Percentiles rank a stretch among this genome's conserved stretches.
Conservation (phyloP, 2,113 vertebrate species). For the Gnathonemus echidnorhynchus region DNA sequence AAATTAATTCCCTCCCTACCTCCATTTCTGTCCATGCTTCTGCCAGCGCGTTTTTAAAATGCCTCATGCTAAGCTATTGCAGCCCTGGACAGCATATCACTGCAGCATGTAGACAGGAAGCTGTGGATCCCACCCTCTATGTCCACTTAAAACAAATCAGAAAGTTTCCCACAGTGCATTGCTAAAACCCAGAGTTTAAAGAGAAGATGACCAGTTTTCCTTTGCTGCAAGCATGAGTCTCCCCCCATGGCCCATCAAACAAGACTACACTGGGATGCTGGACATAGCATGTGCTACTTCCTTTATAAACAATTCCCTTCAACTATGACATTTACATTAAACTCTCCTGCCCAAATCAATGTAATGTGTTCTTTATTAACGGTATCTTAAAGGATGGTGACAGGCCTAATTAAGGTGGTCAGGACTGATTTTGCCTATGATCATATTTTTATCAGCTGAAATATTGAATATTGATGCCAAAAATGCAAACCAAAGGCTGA, state of each 20-base stretch:
- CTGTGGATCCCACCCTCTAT: background rate
- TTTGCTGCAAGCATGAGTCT: background rate
- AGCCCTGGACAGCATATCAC: background rate
- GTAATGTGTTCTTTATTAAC: background rate
- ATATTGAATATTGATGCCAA: background rate
- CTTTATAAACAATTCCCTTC: background rate
- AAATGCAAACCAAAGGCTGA: background rate
- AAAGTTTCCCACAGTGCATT: background rate
- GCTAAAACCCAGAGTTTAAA: background rate
- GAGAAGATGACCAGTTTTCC: too few relatives aligned
- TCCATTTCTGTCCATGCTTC: background rate
- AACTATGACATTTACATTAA: background rate
- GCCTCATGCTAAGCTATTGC: background rate
- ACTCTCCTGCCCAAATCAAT: background rate
- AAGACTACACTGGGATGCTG: background rate
- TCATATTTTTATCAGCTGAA: background rate
- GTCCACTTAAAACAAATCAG: background rate
- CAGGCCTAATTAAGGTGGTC: background rate
- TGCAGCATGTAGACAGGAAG: background rate
- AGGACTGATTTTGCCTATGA: background rate
- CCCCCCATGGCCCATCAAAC: background rate
- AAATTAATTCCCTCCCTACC: background rate
- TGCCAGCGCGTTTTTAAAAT: background rate
- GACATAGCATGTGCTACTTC: too few relatives aligned
- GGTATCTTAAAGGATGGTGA: background rate